Evolutionary conservation across 2,113 vertebrate species (phyloP).

Genomic region (Macquaria ambigua): DNA sequence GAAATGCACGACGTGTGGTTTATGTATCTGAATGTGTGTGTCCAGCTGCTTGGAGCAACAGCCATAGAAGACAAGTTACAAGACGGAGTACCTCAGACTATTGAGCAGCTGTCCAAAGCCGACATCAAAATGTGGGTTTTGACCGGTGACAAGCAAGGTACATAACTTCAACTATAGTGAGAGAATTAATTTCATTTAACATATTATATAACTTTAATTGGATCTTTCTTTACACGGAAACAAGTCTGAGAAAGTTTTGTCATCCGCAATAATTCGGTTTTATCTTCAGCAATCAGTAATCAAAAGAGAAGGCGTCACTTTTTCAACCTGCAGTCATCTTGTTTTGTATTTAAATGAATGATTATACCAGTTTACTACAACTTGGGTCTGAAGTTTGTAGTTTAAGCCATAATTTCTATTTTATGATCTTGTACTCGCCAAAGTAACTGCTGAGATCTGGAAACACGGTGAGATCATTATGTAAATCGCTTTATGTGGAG

Average conservation of each 20-base stretch:
- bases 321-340: not conserved
- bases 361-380: not conserved
- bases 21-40: not conserved
- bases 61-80: slow-evolving; percentile 98
- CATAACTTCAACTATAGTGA: too few species aligned
- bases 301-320: not conserved
- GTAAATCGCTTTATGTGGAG: too few species aligned
- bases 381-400: not conserved
- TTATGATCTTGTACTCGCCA: too few species aligned
- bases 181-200: not conserved
- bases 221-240: not conserved
- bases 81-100: slow-evolving; percentile 93
- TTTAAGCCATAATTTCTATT: too few species aligned
- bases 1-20: not conserved
- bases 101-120: slow-evolving; percentile 90
- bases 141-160: slow-evolving; percentile 98
- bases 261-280: not conserved
- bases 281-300: not conserved
- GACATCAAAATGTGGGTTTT: slow-evolving; percentile 96
- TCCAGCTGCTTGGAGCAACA: slow-evolving; percentile 91
- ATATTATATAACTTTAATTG: not conserved
- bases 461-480: too few species aligned
- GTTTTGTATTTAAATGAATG: not conserved
- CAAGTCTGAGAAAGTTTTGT: not conserved
- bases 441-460: too few species aligned